These are phyloP conservation scores for Athrips mouffetella DNA, from an alignment of 2,888 invertebrate genomes.

Conservation along the genomic window DNA sequence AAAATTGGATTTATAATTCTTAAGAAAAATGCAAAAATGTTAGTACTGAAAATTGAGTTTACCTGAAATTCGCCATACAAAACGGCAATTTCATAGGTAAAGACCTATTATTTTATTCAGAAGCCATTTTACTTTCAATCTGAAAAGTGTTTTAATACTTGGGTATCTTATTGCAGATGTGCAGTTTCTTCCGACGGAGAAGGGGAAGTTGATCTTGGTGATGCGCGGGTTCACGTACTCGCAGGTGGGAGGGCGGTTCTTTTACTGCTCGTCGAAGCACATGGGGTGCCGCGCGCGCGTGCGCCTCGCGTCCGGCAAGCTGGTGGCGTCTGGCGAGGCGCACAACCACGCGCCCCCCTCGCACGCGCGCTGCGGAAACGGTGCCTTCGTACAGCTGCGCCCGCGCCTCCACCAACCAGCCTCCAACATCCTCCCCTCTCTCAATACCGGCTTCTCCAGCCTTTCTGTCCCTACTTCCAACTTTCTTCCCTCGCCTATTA, in stretches of 20 bases:
- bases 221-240: conserved; percentile 70
- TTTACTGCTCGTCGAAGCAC: conserved; percentile 73
- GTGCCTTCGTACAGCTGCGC: conserved; percentile 67
- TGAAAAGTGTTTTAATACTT: no score
- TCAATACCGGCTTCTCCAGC: no score
- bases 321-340: conserved; percentile 61
- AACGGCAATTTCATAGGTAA: no score
- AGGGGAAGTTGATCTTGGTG: conserved; percentile 70
- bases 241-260: conserved; percentile 73
- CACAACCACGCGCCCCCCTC: conserved; percentile 71
- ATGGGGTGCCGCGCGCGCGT: conserved; percentile 70
- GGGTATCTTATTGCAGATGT: conserved; percentile 66
- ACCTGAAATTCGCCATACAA: no score
- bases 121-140: no score
- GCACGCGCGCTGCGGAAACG: conserved; percentile 71
- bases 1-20: no score
- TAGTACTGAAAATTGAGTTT: no score
- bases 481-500: conserved; percentile 47
- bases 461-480: conserved; percentile 22
- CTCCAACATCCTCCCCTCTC: conserved; percentile 22
- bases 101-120: no score
- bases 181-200: conserved; percentile 74
- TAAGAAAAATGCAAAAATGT: no score
- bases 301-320: conserved; percentile 55
- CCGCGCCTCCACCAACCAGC: conserved; percentile 40